Conservation (phyloP, 53 echinoderm and acorn worm species). For the Echinarachnius parma region DNA sequence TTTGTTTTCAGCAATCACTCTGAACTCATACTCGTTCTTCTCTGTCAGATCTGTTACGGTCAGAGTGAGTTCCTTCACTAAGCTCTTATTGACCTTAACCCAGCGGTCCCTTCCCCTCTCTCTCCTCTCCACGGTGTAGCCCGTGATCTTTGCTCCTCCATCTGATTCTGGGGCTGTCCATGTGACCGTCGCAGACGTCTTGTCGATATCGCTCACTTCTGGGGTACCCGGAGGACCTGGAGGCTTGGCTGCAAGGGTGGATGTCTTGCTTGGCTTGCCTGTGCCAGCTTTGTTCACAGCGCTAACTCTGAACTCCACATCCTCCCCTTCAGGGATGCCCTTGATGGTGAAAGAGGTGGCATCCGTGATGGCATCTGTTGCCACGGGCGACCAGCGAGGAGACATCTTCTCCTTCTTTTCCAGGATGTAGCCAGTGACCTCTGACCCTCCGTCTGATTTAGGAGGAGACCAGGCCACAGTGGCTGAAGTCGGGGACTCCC, state of each 20-base stretch:
- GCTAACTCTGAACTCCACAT: constrained; percentile 71
- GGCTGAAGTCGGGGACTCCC: constrained; percentile 45
- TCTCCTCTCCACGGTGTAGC: constrained; percentile 74
- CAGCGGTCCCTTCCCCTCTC: constrained; percentile 68
- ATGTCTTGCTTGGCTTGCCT: constrained; percentile 68
- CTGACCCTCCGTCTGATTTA: constrained; percentile 70
- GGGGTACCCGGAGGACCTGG: constrained; percentile 70
- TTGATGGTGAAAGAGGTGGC: constrained; percentile 60
- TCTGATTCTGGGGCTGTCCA: constrained; percentile 73
- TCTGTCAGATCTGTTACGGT: constrained; percentile 68
- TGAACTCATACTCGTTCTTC: constrained; percentile 78
- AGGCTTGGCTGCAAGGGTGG: constrained; percentile 52
- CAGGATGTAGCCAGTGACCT: constrained; percentile 69
- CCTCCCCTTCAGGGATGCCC: constrained; percentile 74
- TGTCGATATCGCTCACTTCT: constrained; percentile 60
- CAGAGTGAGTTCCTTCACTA: constrained; percentile 54
- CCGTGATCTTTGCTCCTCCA: constrained; percentile 76
- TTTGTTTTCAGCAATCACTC: constrained; percentile 75
- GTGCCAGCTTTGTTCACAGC: constrained; percentile 78
- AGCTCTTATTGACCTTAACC: constrained; percentile 59
- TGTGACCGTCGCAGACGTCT: constrained; percentile 61
- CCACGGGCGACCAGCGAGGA: constrained; percentile 65
- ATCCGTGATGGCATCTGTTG: constrained; percentile 29
- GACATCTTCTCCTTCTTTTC: constrained; percentile 80
- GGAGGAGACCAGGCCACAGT: constrained; percentile 64